Evolutionary conservation across 2,888 invertebrate genomes (phyloP), one percentile per base, ranked within the genome.

Genomic region (Apodemia zela): DNA sequence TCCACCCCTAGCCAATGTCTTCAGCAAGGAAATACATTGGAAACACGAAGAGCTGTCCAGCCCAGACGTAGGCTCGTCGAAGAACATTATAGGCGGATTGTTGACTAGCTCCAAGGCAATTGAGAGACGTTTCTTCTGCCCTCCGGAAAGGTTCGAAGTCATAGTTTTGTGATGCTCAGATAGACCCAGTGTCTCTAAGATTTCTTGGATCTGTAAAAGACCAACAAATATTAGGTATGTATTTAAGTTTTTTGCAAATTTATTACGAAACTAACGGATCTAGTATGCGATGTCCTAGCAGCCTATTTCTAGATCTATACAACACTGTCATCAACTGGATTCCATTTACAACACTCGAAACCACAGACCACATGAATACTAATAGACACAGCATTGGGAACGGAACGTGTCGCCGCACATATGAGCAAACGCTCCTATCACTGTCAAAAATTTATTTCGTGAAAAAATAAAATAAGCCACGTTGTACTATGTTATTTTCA

Each of bases 41-140:
- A 97, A 98, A 80, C 98, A 98, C 0, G 98, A 98, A 0, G 98
- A 97, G 72, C 98, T 98, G 92, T 99, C 98, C 79, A 99, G 87
- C 4, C 98, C 98, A 71, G 98, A 98, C 69, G 98, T 98, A 0
- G 98, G 98, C 84, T 98, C 98, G 82, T 98, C 98, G 82, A 98
- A 98, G 90, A 98, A 98, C 98, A 98, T 98, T 68, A 98, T 96
- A 0, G 98, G 98, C 11, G 98, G 98, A 85, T 98, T 98, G 90
- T 98, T 98, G 71, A 98, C 98, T 71, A 98, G 92, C 87, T 98
- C 98, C 70, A 98, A 88, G 18, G 98, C 98, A 67, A 98, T 98
- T 0, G 98, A 98, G 1, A 98, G 93, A 72, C 98, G 95, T 80
- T 98, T 98, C 86, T 98, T 97, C 83, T 98, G 98, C 1, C 98